Conservation (phyloP, 2,888 invertebrate genomes). For the Drosophila robusta region DNA sequence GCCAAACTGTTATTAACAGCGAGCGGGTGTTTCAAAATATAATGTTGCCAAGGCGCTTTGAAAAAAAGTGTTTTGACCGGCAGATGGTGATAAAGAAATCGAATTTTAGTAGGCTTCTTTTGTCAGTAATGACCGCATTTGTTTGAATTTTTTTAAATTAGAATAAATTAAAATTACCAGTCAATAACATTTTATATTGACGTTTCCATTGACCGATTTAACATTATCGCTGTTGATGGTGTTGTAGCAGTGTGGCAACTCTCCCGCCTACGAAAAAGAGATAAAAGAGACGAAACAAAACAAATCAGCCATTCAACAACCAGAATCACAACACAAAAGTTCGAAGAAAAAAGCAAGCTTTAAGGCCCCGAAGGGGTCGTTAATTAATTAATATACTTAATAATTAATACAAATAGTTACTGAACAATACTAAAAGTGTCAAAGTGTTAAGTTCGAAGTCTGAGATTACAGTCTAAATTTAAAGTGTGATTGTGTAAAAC, state of each 20-base stretch:
- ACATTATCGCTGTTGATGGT: background rate
- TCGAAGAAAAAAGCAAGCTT: constrained; percentile 23
- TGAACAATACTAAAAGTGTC: constrained; percentile 21
- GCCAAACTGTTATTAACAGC: constrained; percentile 4
- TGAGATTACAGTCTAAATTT: constrained; percentile 61
- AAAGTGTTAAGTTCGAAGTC: constrained; percentile 39
- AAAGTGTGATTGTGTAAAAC: constrained; percentile 40
- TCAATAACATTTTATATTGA: background rate
- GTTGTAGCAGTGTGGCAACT: constrained; percentile 36
- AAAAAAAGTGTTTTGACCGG: background rate
- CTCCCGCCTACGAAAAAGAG: constrained; percentile 35
- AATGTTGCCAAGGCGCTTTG: background rate
- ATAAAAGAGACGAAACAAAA: constrained; percentile 58
- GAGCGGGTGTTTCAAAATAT: constrained; percentile 11
- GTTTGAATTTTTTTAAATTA: background rate
- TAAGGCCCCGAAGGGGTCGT: constrained; percentile 37
- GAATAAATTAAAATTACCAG: background rate
- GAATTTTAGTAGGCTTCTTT: background rate
- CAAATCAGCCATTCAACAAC: constrained; percentile 57
- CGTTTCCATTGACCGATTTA: background rate
- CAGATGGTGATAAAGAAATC: too few species aligned
- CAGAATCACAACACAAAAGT: constrained; percentile 47
- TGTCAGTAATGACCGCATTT: background rate
- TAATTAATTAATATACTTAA: constrained; percentile 16
- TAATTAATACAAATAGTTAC: constrained; percentile 28